A percentile compares a stretch with the other conserved stretches of the same genome.
Evolutionary conservation across 2,113 vertebrate genomes (phyloP).

Genomic region (Orientallactaga bullata): DNA sequence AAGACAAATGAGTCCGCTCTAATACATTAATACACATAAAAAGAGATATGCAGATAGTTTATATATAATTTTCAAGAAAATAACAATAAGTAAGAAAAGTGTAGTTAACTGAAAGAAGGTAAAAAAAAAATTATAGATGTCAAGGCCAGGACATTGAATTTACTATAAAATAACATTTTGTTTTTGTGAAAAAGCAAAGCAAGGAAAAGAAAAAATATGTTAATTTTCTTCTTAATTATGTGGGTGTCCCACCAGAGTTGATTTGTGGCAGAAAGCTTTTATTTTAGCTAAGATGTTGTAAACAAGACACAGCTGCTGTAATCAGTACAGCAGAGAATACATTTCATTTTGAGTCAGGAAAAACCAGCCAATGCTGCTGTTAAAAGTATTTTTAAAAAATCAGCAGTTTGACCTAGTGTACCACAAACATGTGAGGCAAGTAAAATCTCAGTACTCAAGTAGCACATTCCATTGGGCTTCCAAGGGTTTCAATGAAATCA

Average conservation of each 20-base stretch:
- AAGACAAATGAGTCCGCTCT: background rate
- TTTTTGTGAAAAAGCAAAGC: background rate
- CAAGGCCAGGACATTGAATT: constrained; percentile 20
- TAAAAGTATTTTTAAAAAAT: constrained; percentile 24
- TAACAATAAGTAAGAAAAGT: background rate
- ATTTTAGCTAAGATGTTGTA: constrained; percentile 64
- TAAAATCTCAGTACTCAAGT: background rate
- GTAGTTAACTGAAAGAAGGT: constrained; percentile 23
- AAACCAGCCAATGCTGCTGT: background rate
- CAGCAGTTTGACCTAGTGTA: background rate
- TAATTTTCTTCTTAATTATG: constrained; percentile 41
- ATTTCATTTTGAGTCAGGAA: constrained; percentile 64
- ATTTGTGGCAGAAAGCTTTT: constrained; percentile 45
- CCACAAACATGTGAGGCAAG: background rate
- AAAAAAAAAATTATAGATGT: constrained; percentile 3
- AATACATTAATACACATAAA: constrained; percentile 12
- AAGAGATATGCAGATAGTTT: background rate
- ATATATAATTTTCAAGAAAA: constrained; percentile 33
- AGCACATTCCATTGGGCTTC: background rate
- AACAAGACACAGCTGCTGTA: constrained; percentile 65
- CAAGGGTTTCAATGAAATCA: background rate
- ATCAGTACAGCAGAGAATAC: constrained; percentile 57
- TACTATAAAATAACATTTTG: background rate
- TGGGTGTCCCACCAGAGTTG: constrained; percentile 35
- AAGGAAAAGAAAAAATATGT: background rate